These are phyloP conservation scores for Drosophila limbata DNA, from an alignment of 2,888 invertebrate species.

Conservation along the genomic window DNA sequence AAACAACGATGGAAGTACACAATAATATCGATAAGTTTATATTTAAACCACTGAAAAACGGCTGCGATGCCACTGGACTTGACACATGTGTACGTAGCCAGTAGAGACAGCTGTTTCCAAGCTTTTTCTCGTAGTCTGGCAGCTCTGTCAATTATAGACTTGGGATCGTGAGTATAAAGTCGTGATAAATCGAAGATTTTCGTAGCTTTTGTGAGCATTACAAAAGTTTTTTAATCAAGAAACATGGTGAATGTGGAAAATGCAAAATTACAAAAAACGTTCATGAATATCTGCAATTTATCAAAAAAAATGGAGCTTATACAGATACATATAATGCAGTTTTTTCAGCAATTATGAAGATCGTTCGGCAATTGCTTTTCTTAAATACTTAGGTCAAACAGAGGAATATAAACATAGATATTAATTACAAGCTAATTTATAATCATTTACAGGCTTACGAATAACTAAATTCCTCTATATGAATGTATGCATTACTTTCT, in stretches of 20 bases:
- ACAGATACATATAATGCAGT: neutral
- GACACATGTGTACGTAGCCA: slow-evolving; percentile 40
- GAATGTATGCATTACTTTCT: neutral
- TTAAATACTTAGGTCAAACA: neutral
- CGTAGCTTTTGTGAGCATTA: neutral
- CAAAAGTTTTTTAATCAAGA: neutral
- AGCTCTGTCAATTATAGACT: slow-evolving; percentile 8
- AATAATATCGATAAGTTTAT: slow-evolving; percentile 42
- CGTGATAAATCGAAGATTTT: slow-evolving; percentile 11
- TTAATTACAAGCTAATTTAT: no score
- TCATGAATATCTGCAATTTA: neutral
- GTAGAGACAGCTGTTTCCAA: slow-evolving; percentile 32
- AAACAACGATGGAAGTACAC: slow-evolving; percentile 25
- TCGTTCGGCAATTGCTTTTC: neutral
- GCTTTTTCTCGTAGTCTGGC: slow-evolving; percentile 30
- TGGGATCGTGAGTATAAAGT: neutral
- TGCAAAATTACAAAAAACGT: neutral
- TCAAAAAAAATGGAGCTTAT: neutral
- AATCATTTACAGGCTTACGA: neutral
- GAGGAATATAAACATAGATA: neutral
- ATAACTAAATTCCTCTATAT: no score
- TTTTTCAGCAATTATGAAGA: neutral
- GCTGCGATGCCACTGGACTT: slow-evolving; percentile 30
- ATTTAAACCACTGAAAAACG: neutral
- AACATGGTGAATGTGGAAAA: neutral